These are phyloP conservation scores for Drosophila nigrodunni DNA, from an alignment of 1,140 invertebrate genomes.

Conservation along the genomic window DNA sequence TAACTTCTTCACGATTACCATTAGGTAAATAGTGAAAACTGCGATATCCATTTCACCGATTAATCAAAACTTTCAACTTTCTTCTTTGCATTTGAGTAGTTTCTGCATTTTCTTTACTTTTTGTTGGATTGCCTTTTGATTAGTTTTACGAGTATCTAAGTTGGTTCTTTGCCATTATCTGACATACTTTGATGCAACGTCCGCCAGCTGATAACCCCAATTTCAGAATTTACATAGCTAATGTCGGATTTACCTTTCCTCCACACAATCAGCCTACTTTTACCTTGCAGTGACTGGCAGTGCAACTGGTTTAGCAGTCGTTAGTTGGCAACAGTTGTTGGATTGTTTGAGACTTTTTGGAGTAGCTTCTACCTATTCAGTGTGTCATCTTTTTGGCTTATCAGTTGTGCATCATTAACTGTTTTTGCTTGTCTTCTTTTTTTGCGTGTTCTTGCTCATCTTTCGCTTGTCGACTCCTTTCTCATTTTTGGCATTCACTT, in stretches of 20 bases:
- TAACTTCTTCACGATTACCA: background rate
- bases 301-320: constrained; percentile 41
- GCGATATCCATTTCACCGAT: background rate
- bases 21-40: background rate
- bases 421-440: constrained; percentile 36
- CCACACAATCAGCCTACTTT: constrained; percentile 33
- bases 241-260: background rate
- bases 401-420: constrained; percentile 76
- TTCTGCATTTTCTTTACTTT: constrained; percentile 6
- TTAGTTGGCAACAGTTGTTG: constrained; percentile 12
- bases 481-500: constrained; percentile 54
- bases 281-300: constrained; percentile 17
- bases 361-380: constrained; percentile 29
- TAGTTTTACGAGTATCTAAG: constrained; percentile 4
- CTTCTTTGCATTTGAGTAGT: background rate
- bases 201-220: constrained; percentile 38
- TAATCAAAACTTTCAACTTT: constrained; percentile 12
- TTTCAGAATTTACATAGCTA: constrained; percentile 23
- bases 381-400: constrained; percentile 80
- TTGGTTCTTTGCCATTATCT: constrained; percentile 19
- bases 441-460: constrained; percentile 43
- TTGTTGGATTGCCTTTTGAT: constrained; percentile 8
- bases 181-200: constrained; percentile 17
- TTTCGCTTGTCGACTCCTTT: constrained; percentile 46
- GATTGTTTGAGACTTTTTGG: background rate